phyloP scores from a whole-genome alignment of 2,888 invertebrate species.

The Eupithecia vulgata region DNA sequence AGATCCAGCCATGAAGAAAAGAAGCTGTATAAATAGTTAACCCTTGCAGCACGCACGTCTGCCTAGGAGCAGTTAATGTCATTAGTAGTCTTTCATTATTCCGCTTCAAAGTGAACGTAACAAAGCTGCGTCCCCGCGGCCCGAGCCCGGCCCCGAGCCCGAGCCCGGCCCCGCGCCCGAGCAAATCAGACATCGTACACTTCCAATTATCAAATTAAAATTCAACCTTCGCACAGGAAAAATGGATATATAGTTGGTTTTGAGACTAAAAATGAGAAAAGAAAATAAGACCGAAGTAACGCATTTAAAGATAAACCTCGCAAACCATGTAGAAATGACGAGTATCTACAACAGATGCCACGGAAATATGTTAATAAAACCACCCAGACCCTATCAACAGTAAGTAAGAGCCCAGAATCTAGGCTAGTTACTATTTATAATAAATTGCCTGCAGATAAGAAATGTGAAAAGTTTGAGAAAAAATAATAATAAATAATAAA shows the following conservation, averaged over 20 bases:
- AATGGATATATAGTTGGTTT: background rate
- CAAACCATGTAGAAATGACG: background rate
- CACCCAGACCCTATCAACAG: no score
- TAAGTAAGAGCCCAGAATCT: no score
- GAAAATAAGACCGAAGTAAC: background rate
- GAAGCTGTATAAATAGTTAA: background rate
- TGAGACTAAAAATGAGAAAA: background rate
- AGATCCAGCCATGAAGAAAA: background rate
- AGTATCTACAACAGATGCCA: no score
- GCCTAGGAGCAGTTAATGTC: conserved; percentile 18
- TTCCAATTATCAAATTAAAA: conserved; percentile 39
- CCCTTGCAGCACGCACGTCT: background rate
- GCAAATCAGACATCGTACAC: conserved; percentile 25
- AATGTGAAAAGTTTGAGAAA: no score
- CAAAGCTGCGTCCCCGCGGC: conserved; percentile 23
- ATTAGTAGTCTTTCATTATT: conserved; percentile 14
- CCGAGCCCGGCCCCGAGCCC: conserved; percentile 14
- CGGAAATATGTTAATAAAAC: no score
- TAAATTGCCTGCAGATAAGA: no score
- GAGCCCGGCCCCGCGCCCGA: conserved; percentile 17
- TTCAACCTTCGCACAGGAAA: conserved; percentile 27
- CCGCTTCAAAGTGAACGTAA: conserved; percentile 22
- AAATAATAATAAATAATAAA: no score
- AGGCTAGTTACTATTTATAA: no score
- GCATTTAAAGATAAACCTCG: background rate